A percentile compares a stretch with the other conserved stretches of the same genome.
These are phyloP conservation scores for Apantesis nais DNA, from an alignment of 2,888 invertebrate species.

Conservation along the genomic window DNA sequence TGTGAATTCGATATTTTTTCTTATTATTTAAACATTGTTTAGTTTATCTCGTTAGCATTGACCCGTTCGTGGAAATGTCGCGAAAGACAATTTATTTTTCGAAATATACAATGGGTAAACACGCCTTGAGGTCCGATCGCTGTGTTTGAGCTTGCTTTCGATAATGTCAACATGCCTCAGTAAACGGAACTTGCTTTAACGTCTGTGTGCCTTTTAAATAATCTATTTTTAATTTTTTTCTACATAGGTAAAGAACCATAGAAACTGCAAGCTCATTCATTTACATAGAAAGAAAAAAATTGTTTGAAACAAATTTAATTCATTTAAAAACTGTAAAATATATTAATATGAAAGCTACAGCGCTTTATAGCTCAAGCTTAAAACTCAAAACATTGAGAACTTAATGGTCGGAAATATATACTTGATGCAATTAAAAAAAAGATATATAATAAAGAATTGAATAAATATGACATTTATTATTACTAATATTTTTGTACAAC, in stretches of 20 bases:
- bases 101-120: conserved; percentile 75
- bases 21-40: conserved; percentile 32
- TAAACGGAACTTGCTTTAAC: conserved; percentile 75
- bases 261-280: conserved; percentile 40
- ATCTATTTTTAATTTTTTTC: conserved; percentile 62
- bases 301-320: no score
- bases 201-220: conserved; percentile 69
- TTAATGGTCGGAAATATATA: background rate
- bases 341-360: no score
- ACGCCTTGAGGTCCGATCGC: conserved; percentile 57
- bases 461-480: no score
- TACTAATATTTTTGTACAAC: no score
- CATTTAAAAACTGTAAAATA: no score
- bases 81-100: conserved; percentile 71
- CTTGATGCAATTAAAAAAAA: background rate
- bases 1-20: conserved; percentile 20
- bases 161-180: conserved; percentile 79
- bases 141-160: conserved; percentile 79
- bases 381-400: background rate
- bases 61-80: conserved; percentile 62
- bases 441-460: no score
- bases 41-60: conserved; percentile 45
- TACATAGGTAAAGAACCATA: conserved; percentile 35
- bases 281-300: conserved; percentile 12
- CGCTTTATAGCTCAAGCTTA: background rate